Evolutionary conservation across 53 echinoderm and acorn worm species (phyloP).

Genomic region (Holothuria scabra): DNA sequence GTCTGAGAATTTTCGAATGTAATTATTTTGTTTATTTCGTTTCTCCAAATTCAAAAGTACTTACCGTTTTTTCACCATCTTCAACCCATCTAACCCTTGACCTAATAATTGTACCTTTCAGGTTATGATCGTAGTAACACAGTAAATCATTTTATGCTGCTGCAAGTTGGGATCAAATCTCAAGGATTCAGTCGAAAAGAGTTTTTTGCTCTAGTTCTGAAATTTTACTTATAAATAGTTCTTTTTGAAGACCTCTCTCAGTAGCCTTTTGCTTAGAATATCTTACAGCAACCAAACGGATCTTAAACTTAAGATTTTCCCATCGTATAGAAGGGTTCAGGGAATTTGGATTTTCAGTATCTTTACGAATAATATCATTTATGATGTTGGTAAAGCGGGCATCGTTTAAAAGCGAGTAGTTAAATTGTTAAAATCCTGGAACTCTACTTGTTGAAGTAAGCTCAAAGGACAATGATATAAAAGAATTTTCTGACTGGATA

Average conservation of each 20-base stretch:
- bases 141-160: background rate
- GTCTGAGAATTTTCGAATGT: background rate
- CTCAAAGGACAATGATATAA: background rate
- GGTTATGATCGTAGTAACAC: background rate
- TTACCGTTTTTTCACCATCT: background rate
- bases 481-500: conserved; percentile 12
- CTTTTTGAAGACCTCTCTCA: conserved; percentile 7
- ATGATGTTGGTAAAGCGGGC: background rate
- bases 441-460: background rate
- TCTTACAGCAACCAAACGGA: background rate
- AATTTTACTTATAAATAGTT: background rate
- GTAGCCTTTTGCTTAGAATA: background rate
- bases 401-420: background rate
- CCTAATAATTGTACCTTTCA: conserved; percentile 17
- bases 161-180: background rate
- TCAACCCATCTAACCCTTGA: background rate
- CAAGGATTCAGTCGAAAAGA: background rate
- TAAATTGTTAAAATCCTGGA: background rate
- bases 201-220: background rate
- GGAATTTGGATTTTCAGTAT: background rate
- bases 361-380: background rate
- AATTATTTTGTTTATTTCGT: background rate
- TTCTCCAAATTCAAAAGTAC: background rate
- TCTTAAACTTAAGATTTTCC: conserved; percentile 11
- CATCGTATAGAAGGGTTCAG: background rate